Evolutionary conservation across 2,113 vertebrate genomes (phyloP).

Genomic region (Apus apus): DNA sequence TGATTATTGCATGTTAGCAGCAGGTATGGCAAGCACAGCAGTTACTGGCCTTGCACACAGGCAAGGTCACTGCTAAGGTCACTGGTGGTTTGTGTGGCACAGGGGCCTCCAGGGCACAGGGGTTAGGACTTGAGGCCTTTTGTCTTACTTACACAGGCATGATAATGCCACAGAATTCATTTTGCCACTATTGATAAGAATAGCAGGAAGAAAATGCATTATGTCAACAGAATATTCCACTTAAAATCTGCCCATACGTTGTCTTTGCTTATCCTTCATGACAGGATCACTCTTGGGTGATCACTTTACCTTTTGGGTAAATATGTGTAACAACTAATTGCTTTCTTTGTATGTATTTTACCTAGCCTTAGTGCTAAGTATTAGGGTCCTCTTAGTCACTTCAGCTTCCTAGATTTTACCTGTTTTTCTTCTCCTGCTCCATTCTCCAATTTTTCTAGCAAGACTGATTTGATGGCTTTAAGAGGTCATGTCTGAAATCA

Average conservation of each 20-base stretch:
- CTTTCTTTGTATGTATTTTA: not conserved
- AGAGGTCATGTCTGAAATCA: not conserved
- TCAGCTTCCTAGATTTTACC: not conserved
- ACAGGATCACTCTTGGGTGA: not conserved
- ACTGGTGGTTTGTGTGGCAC: not conserved
- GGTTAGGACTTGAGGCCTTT: not conserved
- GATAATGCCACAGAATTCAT: not conserved
- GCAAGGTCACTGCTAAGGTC: not conserved
- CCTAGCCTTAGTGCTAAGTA: not conserved
- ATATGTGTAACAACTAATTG: fast-evolving
- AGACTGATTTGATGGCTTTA: not conserved
- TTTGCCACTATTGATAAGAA: not conserved
- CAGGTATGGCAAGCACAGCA: not conserved
- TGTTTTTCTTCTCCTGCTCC: not conserved
- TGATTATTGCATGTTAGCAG: not conserved
- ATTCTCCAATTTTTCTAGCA: not conserved
- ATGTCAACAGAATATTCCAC: not conserved
- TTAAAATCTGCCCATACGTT: not conserved
- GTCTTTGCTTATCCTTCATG: not conserved
- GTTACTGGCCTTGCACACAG: not conserved
- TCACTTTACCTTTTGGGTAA: not conserved
- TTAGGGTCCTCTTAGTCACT: not conserved
- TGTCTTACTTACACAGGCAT: not conserved
- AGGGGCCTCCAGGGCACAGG: not conserved
- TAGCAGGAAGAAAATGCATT: not conserved